These are phyloP conservation scores for Polia nebulosa DNA, from an alignment of 2,888 invertebrate species.

Conservation along the genomic window DNA sequence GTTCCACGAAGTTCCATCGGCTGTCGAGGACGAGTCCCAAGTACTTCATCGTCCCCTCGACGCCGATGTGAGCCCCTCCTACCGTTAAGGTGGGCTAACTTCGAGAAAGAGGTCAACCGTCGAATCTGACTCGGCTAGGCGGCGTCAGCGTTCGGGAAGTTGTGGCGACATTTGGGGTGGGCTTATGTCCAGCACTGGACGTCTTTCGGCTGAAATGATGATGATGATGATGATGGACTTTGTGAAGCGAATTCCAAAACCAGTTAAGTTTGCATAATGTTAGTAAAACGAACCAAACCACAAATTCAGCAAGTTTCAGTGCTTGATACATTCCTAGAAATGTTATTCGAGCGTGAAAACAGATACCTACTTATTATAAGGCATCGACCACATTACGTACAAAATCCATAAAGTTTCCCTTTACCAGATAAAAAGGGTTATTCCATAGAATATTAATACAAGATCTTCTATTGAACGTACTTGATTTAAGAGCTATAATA, in stretches of 20 bases:
- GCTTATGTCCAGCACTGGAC: too few species aligned
- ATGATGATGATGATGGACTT: too few species aligned
- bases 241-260: background rate
- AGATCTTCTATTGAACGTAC: conserved; percentile 37
- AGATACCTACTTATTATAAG: background rate
- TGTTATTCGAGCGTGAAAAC: background rate
- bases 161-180: too few species aligned
- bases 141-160: too few species aligned
- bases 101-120: too few species aligned
- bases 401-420: conserved; percentile 24
- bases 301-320: background rate
- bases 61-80: too few species aligned
- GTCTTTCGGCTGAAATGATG: too few species aligned
- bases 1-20: too few species aligned
- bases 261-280: background rate
- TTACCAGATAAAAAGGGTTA: conserved; percentile 40
- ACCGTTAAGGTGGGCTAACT: too few species aligned
- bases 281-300: background rate
- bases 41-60: too few species aligned
- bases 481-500: conserved; percentile 49
- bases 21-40: too few species aligned
- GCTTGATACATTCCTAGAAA: background rate
- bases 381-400: conserved; percentile 13
- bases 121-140: too few species aligned
- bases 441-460: conserved; percentile 42